Base-by-base conservation (phyloP, 2,888 invertebrate species). In the Chrysodeixis includens region DNA sequence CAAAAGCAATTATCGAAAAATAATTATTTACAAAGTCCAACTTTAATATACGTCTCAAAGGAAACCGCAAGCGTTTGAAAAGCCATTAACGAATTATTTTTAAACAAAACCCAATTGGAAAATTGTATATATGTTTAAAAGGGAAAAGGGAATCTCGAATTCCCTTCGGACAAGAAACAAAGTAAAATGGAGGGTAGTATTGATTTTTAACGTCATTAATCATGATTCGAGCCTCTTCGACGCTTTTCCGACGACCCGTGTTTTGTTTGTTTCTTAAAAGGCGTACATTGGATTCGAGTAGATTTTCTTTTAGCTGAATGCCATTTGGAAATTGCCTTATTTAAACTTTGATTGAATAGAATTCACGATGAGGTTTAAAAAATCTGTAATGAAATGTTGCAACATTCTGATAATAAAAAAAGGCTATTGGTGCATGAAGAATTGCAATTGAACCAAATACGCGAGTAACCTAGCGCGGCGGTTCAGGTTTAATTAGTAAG, bases 141-240 rank as follows among this genome's bases (percentile, higher is more conserved):
- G 46, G 35, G 30, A 26, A 40, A 58, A 16, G 54, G 52, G 58
- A 63, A 56, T 60, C 26, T 16, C 46, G 35, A 61, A 63, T 62
- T 71, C 52, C 35, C 54, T 46, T 71, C 40, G 8, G 9, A 20
- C 9, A 71, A 65, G 54, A 59, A 68, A 67, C 56, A 64, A 61
- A 46, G 53, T 32, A n/a, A n/a, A 14, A 10, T 32, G 44, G 40
- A 32, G 26, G 32, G 22, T 52, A 26, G 18, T 70, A 78, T 79
- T 70, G 74, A 73, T 74, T 71, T 69, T 67, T 26, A 52, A 67
- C 61, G 56, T 65, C 75, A 74, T 81, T 78, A 74, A 78, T 83
- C 75, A 79, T 71, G 75, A 61, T 64, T 63, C 51, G 53, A 49
- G 46, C 26, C 62, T 30, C 40, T 59, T 16, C 44, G 16, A 18